Percentiles rank a stretch among this genome's conserved stretches.
phyloP scores from a whole-genome alignment of 2,888 invertebrate genomes.

The Leucophenga montana region DNA sequence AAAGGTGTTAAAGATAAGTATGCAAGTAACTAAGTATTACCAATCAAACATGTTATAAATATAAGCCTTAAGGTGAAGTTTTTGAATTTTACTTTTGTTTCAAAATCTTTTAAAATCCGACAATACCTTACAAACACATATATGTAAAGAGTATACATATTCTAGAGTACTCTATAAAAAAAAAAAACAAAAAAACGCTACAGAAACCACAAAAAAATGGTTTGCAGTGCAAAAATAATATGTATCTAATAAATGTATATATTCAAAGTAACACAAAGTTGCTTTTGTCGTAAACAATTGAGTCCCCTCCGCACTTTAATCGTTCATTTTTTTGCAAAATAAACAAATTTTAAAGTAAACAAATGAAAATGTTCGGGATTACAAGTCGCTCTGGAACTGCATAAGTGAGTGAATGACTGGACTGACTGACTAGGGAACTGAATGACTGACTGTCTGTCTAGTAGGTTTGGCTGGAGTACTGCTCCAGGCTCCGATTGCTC shows the following conservation, averaged over 20 bases:
- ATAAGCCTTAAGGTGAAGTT: too few species aligned
- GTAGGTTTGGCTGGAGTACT: not conserved
- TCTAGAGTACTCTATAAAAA: not conserved
- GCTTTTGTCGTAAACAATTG: conserved; percentile 17
- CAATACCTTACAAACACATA: too few species aligned
- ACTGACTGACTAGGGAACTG: conserved; percentile 4
- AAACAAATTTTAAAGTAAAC: conserved; percentile 5
- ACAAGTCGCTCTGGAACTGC: not conserved
- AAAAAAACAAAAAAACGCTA: conserved; percentile 12
- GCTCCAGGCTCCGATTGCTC: conserved; percentile 27
- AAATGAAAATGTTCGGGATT: conserved; percentile 5
- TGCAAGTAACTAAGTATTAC: too few species aligned
- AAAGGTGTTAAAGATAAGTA: too few species aligned
- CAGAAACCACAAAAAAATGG: conserved; percentile 31
- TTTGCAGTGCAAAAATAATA: conserved; percentile 33
- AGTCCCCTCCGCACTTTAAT: not conserved
- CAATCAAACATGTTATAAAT: too few species aligned
- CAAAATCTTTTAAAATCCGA: too few species aligned
- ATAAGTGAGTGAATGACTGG: not conserved
- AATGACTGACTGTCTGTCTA: conserved; percentile 22
- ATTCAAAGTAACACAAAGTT: conserved; percentile 34
- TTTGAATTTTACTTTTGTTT: too few species aligned
- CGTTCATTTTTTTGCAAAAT: not conserved
- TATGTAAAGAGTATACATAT: too few species aligned
- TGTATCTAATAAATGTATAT: too few species aligned